Base-by-base conservation (phyloP, 1,140 invertebrate species). In the Tetramorium parvispinum region DNA sequence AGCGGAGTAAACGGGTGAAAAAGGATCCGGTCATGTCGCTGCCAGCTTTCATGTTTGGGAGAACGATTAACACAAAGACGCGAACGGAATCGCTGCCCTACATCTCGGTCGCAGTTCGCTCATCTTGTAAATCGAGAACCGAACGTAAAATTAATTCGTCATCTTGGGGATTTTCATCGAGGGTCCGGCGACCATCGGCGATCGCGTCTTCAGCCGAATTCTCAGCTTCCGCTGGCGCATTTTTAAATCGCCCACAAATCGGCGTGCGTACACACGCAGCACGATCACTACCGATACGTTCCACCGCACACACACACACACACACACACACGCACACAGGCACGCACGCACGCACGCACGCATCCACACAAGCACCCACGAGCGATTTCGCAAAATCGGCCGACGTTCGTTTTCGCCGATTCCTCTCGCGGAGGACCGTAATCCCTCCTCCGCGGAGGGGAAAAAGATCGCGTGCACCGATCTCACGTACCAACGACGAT, bases 401-500 rank as follows among this genome's bases (percentile, higher is more conserved):
- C 11, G 46, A n/a, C 10, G 11, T 53, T 61, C 10, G 11, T 53
- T 61, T 49, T 70, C 5, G 32, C 37, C n/a, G 18, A 71, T 53
- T 37, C 13, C 6, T 18, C 11, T 32, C 40, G 7, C 55, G 37
- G 75, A 40, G 24, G 46, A 71, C 3, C 51, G 46, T 11, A n/a
- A 16, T 27, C 24, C 32, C 3, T 18, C 11, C 57, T 53, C 32
- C 11, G 18, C 4, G 61, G 4, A 7, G 53, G 21, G 1, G 24
- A 32, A 21, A n/a, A 16, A 27, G 8, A 7, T 16, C 43, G 59
- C 24, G 53, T 16, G 18, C 5, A 8, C 49, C 85, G 75, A 27
- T 79, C 5, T 81, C 82, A 90, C 89, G 77, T 90, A 90, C 89
- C 88, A 53, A 89, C 79, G 78, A 87, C 87, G 83, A 18, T 86